These are phyloP conservation scores for Drosophila planitibia DNA, from an alignment of 2,888 invertebrate species.

Conservation along the genomic window DNA sequence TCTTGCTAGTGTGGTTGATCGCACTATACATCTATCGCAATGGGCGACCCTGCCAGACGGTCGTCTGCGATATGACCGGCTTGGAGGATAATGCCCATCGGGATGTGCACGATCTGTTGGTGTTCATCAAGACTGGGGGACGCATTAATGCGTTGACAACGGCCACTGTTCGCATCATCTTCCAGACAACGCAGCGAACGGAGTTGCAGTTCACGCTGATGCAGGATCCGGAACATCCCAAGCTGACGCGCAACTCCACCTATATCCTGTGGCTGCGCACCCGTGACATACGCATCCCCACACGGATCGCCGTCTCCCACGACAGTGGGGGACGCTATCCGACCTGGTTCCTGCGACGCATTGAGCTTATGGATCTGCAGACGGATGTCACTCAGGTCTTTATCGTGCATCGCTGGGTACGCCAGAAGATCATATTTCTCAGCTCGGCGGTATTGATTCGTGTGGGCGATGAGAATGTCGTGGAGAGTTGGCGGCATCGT, in stretches of 20 bases:
- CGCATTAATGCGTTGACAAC: conserved; percentile 50
- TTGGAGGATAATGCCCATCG: conserved; percentile 18
- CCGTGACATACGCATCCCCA: conserved; percentile 63
- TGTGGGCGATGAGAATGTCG: conserved; percentile 13
- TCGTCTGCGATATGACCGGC: conserved; percentile 42
- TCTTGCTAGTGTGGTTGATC: not conserved
- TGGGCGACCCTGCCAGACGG: conserved; percentile 22
- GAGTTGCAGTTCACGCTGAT: conserved; percentile 38
- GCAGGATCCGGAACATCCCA: conserved; percentile 57
- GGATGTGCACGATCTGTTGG: conserved; percentile 57
- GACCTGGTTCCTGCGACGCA: conserved; percentile 50
- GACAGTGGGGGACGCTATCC: conserved; percentile 65
- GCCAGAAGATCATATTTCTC: conserved; percentile 26
- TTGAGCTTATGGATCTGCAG: conserved; percentile 59
- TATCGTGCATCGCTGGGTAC: conserved; percentile 55
- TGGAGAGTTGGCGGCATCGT: conserved; percentile 9
- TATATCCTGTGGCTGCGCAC: conserved; percentile 49
- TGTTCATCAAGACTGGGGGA: conserved; percentile 61
- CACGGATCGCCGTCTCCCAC: conserved; percentile 47
- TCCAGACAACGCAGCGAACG: conserved; percentile 24
- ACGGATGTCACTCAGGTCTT: conserved; percentile 49
- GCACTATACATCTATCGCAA: conserved; percentile 18
- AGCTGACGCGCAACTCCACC: conserved; percentile 48
- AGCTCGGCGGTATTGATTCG: conserved; percentile 33
- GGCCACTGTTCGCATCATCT: conserved; percentile 50